Percentiles rank a stretch among this genome's conserved stretches.
Conservation (phyloP, 1,140 invertebrate genomes). For the Microvelia longipes region DNA sequence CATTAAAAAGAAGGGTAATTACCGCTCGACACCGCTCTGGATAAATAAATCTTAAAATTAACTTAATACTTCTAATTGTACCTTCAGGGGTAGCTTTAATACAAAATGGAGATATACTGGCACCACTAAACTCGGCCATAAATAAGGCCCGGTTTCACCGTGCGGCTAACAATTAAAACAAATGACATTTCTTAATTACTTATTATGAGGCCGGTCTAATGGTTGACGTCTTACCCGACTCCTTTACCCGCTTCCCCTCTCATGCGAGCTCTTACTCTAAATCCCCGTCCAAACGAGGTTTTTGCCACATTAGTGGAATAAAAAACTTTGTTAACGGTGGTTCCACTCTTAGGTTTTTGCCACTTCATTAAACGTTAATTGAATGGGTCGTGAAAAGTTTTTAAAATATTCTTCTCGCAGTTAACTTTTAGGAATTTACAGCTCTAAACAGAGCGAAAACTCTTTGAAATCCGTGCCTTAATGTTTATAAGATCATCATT, state of each 20-base stretch:
- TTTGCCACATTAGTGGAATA: background rate
- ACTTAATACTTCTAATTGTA: constrained; percentile 20
- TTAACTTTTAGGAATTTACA: too few relatives aligned
- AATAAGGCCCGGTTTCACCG: constrained; percentile 14
- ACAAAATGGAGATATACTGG: constrained; percentile 18
- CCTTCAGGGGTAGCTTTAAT: constrained; percentile 17
- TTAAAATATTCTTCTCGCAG: too few relatives aligned
- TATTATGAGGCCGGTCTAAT: constrained; percentile 17
- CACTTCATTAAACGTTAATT: background rate
- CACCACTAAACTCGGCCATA: constrained; percentile 16
- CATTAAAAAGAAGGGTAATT: constrained; percentile 17
- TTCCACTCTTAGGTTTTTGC: background rate
- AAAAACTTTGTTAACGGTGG: background rate
- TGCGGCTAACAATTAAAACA: constrained; percentile 20
- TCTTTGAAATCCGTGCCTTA: too few relatives aligned
- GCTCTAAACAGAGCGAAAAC: too few relatives aligned
- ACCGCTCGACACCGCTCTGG: constrained; percentile 12
- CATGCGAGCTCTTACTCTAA: background rate
- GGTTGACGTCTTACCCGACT: constrained; percentile 3
- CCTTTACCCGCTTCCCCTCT: background rate
- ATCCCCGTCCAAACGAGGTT: background rate
- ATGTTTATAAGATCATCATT: too few relatives aligned
- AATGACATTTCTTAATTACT: constrained; percentile 22
- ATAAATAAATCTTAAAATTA: constrained; percentile 21
- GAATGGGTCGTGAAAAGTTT: too few relatives aligned